These are phyloP conservation scores for Punctoribates punctum DNA, from an alignment of 2,888 invertebrate genomes.

Conservation along the genomic window DNA sequence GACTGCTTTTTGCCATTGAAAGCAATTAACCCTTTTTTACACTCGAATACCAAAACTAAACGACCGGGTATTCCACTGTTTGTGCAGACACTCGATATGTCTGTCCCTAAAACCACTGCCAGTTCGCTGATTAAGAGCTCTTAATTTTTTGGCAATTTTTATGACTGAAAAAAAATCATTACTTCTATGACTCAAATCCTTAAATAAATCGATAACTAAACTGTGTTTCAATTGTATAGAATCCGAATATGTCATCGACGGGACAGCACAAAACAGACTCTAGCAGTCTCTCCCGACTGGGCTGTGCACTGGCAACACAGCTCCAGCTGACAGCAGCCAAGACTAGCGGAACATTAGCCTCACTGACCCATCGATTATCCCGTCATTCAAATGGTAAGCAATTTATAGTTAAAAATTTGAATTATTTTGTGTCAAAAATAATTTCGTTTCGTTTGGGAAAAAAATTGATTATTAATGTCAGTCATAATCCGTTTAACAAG, in stretches of 20 bases:
- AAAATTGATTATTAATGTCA: too few relatives aligned
- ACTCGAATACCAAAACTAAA: neutral
- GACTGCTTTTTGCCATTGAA: neutral
- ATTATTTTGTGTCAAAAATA: neutral
- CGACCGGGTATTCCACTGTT: neutral
- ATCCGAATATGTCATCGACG: slow-evolving; percentile 27
- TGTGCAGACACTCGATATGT: neutral
- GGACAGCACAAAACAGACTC: slow-evolving; percentile 4
- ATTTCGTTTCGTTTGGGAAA: too few relatives aligned
- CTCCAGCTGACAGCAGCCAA: slow-evolving; percentile 45
- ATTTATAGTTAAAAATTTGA: neutral
- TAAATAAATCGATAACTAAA: too few relatives aligned
- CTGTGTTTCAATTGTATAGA: neutral
- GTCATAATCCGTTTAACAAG: too few relatives aligned
- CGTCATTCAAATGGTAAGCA: slow-evolving; percentile 36
- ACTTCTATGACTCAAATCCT: too few relatives aligned
- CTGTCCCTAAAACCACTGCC: too few relatives aligned
- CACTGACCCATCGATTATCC: slow-evolving; percentile 45
- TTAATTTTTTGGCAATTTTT: neutral
- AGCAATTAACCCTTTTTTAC: slow-evolving; percentile 25
- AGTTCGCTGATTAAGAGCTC: too few relatives aligned
- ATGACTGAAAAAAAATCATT: neutral
- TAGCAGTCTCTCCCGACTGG: slow-evolving; percentile 43
- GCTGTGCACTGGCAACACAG: slow-evolving; percentile 46
- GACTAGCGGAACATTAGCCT: slow-evolving; percentile 45